These are phyloP conservation scores for Apamea anceps DNA, from an alignment of 2,888 invertebrate genomes.

Conservation along the genomic window DNA sequence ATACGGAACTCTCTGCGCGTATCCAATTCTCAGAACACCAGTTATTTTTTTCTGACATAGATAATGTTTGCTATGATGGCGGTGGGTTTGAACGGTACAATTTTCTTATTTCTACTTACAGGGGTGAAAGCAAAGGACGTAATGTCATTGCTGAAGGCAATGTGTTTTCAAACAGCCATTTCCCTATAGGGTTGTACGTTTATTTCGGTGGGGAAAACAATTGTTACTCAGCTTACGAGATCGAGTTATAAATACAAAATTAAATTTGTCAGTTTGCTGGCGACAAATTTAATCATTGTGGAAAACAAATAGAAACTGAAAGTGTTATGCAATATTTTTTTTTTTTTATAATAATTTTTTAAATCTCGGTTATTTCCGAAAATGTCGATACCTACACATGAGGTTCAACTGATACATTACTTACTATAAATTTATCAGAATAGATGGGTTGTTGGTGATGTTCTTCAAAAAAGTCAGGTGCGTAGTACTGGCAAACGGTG, in stretches of 20 bases:
- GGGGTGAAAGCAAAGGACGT: background rate
- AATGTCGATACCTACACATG: background rate
- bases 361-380: background rate
- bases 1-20: constrained; percentile 4
- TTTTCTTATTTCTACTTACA: constrained; percentile 20
- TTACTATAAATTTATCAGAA: background rate
- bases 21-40: background rate
- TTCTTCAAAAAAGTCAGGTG: background rate
- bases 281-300: background rate
- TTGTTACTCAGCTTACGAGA: background rate
- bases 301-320: background rate
- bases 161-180: constrained; percentile 18
- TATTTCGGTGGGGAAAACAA: background rate
- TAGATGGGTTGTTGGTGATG: background rate
- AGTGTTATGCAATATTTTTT: background rate
- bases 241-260: background rate
- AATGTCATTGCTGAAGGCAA: background rate
- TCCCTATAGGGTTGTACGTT: constrained; percentile 7
- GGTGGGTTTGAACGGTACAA: background rate
- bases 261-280: background rate
- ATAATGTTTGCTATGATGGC: constrained; percentile 19
- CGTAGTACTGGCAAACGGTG: background rate
- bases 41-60: background rate
- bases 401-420: background rate
- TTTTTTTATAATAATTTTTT: background rate